Conservation (phyloP, 92 coral and sea anemone species). For the Parazoanthus swiftii region DNA sequence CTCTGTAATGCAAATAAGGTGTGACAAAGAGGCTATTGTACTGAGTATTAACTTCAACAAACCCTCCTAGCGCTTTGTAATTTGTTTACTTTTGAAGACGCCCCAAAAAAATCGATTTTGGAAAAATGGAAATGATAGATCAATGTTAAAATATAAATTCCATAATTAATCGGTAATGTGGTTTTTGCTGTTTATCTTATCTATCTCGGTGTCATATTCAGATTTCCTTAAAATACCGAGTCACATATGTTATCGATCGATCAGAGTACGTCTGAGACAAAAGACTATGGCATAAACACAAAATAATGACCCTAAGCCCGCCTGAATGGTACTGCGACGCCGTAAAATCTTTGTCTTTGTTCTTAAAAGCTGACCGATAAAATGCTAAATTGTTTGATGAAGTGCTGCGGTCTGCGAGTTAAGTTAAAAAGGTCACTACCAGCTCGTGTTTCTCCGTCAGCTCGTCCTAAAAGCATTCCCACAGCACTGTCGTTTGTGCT, state of each 20-base stretch:
- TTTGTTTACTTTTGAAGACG: not conserved
- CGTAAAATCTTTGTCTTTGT: not conserved
- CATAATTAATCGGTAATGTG: too few relatives aligned
- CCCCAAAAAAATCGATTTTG: not conserved
- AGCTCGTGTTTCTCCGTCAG: not conserved
- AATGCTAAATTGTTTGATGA: not conserved
- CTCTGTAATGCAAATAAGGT: not conserved
- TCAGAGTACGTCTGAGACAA: too few relatives aligned
- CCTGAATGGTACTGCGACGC: not conserved
- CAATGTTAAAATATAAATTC: too few relatives aligned
- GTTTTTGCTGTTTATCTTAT: too few relatives aligned
- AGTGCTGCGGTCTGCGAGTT: not conserved
- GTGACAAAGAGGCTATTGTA: not conserved
- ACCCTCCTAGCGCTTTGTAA: not conserved
- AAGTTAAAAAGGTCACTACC: not conserved
- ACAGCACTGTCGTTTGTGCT: not conserved
- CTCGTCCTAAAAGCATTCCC: not conserved
- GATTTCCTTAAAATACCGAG: too few relatives aligned
- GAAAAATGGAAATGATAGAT: too few relatives aligned
- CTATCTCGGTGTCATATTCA: too few relatives aligned
- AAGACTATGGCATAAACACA: too few relatives aligned
- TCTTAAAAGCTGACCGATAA: not conserved
- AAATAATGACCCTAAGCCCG: not conserved
- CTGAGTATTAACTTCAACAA: too few relatives aligned
- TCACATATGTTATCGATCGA: too few relatives aligned